Evolutionary conservation across 2,113 vertebrate genomes (phyloP).

Genomic region (Sakesphorus luctuosus): DNA sequence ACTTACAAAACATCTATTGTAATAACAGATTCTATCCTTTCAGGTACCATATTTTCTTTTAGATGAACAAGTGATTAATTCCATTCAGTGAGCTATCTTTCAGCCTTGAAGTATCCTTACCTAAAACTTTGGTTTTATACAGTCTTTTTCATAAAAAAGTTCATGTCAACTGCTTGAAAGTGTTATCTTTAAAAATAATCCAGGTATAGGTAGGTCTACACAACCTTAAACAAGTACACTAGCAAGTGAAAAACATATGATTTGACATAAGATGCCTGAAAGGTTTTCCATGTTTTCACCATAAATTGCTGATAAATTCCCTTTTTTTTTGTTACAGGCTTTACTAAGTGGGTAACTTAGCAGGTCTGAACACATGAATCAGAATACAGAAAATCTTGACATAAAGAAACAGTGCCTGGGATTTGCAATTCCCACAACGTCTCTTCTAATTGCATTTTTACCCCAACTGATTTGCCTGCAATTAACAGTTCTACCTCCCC

Average conservation of each 20-base stretch:
- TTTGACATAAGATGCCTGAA: neutral
- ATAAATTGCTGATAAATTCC: constrained; percentile 6
- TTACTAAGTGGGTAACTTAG: constrained; percentile 34
- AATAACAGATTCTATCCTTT: neutral
- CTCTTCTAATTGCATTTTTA: constrained; percentile 40
- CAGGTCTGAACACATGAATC: neutral
- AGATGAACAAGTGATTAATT: neutral
- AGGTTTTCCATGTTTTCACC: neutral
- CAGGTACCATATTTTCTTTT: neutral
- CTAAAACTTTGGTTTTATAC: neutral
- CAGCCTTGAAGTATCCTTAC: neutral
- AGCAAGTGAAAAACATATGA: neutral
- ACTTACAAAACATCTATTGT: neutral
- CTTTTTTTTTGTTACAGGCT: neutral
- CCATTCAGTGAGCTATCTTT: neutral
- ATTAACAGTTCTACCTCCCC: constrained; percentile 41
- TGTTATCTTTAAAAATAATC: neutral
- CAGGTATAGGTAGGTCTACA: neutral
- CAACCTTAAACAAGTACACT: neutral
- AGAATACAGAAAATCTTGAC: neutral
- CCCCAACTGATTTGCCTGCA: constrained; percentile 23
- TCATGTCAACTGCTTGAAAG: neutral
- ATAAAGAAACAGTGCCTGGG: neutral
- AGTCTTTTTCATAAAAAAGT: neutral
- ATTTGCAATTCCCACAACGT: constrained; percentile 3